Evolutionary conservation across 2,113 vertebrate species (phyloP), one percentile per base, ranked within the genome.

Genomic region (Gracilinanus agilis): DNA sequence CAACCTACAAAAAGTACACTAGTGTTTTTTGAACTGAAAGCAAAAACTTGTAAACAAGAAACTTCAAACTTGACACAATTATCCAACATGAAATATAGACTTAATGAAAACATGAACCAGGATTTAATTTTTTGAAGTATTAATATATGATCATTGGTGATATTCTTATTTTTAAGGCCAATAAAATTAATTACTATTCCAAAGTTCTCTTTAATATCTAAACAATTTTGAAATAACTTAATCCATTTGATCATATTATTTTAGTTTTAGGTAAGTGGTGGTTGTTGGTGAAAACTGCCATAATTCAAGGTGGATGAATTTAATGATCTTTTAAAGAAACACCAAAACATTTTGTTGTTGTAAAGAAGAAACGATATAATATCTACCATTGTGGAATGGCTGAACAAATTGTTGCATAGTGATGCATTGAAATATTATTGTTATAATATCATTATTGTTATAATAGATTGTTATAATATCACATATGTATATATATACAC

Each of bases 21-120:
- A 24, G 49, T 10, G n/a, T 90, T 24, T 55, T 94, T 90, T 53
- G 61, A 94, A 61, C 13, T 88, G 90, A 54, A 94, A 92, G 13
- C 24, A 92, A n/a, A 94, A 92, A 55, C 16, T 54, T 94, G 55
- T 88, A 94, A 94, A 8, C 55, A 44, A 90, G 83, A 44, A 56
- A 90, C 94, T 95, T 96, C 40, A 91, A 53, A 89, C 83, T 93
- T 96, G 4, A 24, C 94, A 89, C 29, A 93, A 44, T 40, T 83
- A 83, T 40, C 12, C 54, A 96, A 90, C 44, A 3, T 93, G 95
- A 93, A 92, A 95, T n/a, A 88, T 54, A 95, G 34, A 92, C 40
- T 91, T 95, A 83, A 96, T 90, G 34, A 88, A 24, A 40, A 97
- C 95, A 92, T 89, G 92, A 89, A 91, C 7, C 3, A 61, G 53